A percentile compares a stretch with the other conserved stretches of the same genome.
These are phyloP conservation scores for Orius insidiosus DNA, from an alignment of 1,140 invertebrate genomes.

Conservation along the genomic window DNA sequence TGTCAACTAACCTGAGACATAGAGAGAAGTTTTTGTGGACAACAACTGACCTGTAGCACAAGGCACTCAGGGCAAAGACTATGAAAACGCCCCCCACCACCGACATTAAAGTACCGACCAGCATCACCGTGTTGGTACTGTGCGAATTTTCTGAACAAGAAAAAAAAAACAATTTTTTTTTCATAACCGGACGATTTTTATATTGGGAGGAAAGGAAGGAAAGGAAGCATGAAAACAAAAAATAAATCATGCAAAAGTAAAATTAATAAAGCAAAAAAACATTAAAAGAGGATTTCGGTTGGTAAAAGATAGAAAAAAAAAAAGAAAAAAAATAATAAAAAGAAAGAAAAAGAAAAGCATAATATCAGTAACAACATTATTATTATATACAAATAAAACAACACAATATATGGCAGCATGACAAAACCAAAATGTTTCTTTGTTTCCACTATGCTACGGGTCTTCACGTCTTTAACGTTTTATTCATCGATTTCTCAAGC, in stretches of 20 bases:
- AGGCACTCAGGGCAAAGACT: slow-evolving; percentile 92
- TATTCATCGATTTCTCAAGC: background rate
- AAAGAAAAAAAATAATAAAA: slow-evolving; percentile 27
- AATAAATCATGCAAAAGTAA: slow-evolving; percentile 1
- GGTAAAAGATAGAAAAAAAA: slow-evolving; percentile 30
- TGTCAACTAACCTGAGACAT: slow-evolving; percentile 84
- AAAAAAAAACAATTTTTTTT: slow-evolving; percentile 11
- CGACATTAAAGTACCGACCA: slow-evolving; percentile 93
- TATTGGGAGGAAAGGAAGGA: slow-evolving; percentile 1
- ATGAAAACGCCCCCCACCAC: slow-evolving; percentile 97
- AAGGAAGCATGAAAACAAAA: slow-evolving; percentile 9
- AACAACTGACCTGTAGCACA: slow-evolving; percentile 98
- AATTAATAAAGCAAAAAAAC: slow-evolving; percentile 5
- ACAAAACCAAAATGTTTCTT: background rate
- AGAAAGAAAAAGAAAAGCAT: slow-evolving; percentile 8
- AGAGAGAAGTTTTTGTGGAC: slow-evolving; percentile 94
- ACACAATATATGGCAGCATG: background rate
- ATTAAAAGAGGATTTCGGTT: slow-evolving; percentile 17
- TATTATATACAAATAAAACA: background rate
- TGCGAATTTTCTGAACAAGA: slow-evolving; percentile 62
- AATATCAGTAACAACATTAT: slow-evolving; percentile 1
- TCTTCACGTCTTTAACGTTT: background rate
- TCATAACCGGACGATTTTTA: background rate
- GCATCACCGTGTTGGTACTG: slow-evolving; percentile 86
- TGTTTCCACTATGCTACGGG: background rate